These are phyloP conservation scores for Drosophila murphyi DNA, from an alignment of 1,140 invertebrate genomes.

Conservation along the genomic window DNA sequence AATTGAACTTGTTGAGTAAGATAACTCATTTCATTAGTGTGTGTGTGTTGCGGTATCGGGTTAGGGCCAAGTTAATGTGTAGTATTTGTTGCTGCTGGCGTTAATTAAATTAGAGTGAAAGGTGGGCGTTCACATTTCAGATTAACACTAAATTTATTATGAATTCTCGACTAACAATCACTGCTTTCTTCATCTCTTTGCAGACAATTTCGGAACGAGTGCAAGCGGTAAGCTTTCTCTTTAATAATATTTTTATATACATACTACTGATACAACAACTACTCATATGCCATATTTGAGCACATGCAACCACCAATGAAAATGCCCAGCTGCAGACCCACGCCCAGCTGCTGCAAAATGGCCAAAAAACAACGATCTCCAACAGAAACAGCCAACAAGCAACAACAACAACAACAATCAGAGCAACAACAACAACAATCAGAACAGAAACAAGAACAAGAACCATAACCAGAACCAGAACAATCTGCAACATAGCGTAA, in stretches of 20 bases:
- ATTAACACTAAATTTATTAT: constrained; percentile 6
- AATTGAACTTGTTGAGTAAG: constrained; percentile 39
- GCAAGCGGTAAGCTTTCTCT: constrained; percentile 79
- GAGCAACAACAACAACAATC: constrained; percentile 2
- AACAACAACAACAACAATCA: constrained; percentile 1
- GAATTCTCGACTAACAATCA: constrained; percentile 45
- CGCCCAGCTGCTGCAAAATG: constrained; percentile 26
- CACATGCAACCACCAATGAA: constrained; percentile 26
- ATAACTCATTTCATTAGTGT: constrained; percentile 41
- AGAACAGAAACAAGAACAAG: constrained; percentile 3
- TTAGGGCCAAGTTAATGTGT: constrained; percentile 16
- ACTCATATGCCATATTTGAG: not conserved
- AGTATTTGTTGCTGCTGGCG: constrained; percentile 30
- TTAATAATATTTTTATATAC: constrained; percentile 1
- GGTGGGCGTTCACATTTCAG: constrained; percentile 14
- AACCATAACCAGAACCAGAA: not conserved
- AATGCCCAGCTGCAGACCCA: constrained; percentile 27
- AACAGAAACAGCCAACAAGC: not conserved
- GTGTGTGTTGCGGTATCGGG: not conserved
- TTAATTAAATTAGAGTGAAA: constrained; percentile 54
- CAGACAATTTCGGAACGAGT: constrained; percentile 84
- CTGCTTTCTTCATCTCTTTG: constrained; percentile 42
- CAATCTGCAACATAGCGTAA: constrained; percentile 45
- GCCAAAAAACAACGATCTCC: constrained; percentile 52
- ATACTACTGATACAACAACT: not conserved